phyloP scores from a whole-genome alignment of 2,113 vertebrate species.

The Megalops atlanticus region DNA sequence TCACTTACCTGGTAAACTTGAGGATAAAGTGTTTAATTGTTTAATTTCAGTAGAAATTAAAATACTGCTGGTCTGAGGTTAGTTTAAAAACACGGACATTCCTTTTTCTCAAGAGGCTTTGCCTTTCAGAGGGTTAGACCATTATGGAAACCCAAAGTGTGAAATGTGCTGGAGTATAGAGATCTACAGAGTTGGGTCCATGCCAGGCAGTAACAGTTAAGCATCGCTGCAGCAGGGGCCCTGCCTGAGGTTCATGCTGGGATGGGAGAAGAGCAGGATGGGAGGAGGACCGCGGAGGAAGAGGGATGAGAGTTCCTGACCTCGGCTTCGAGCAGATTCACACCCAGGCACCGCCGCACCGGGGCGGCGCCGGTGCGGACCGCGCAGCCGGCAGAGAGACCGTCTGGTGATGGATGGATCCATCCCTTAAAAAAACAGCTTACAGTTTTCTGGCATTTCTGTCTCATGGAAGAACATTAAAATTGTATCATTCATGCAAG shows the following conservation, averaged over 20 bases:
- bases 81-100: neutral
- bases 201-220: neutral
- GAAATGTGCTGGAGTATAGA: neutral
- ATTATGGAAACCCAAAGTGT: neutral
- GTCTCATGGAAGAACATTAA: constrained; percentile 30
- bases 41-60: neutral
- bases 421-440: constrained; percentile 21
- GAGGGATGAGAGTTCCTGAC: constrained; percentile 26
- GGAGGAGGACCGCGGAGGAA: constrained; percentile 8
- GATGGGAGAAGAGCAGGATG: constrained; percentile 1
- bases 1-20: neutral
- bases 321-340: constrained; percentile 14
- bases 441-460: constrained; percentile 18
- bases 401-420: constrained; percentile 12
- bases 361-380: constrained; percentile 5
- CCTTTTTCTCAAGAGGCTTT: neutral
- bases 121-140: neutral
- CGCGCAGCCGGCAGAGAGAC: constrained; percentile 5
- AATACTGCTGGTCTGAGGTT: neutral
- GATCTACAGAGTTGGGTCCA: neutral
- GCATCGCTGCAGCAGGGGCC: neutral
- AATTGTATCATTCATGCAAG: constrained; percentile 25
- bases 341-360: neutral
- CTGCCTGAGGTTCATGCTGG: constrained; percentile 2
- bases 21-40: neutral